These are phyloP conservation scores for Tortricodes alternella DNA, from an alignment of 2,888 invertebrate species.

Conservation along the genomic window DNA sequence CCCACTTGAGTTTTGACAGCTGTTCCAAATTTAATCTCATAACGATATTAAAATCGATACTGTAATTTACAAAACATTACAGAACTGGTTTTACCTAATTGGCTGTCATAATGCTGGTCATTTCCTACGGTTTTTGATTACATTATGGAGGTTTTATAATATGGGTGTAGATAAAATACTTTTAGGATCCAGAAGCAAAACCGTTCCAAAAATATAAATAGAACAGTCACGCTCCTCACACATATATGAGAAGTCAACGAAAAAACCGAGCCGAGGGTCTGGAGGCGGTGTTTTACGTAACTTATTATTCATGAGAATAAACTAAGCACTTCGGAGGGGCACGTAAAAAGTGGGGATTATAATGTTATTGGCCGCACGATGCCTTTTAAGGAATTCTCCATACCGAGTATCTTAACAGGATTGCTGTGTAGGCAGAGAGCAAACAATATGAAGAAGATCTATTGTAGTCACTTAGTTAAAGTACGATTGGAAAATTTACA, in stretches of 20 bases:
- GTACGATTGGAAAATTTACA: too few species aligned
- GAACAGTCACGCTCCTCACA: constrained; percentile 18
- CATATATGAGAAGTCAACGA: constrained; percentile 24
- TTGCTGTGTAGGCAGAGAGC: neutral
- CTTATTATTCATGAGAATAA: constrained; percentile 32
- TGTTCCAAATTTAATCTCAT: too few species aligned
- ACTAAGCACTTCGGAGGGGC: constrained; percentile 22
- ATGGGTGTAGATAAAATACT: neutral
- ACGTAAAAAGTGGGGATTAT: constrained; percentile 27
- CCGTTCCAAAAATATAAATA: constrained; percentile 17
- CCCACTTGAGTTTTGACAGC: too few species aligned
- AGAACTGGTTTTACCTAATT: too few species aligned
- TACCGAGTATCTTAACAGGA: neutral
- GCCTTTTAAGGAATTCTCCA: constrained; percentile 7
- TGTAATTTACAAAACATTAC: too few species aligned
- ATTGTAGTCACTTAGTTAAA: too few species aligned
- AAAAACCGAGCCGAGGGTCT: constrained; percentile 17
- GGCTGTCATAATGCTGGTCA: too few species aligned
- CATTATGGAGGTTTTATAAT: too few species aligned
- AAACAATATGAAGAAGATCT: too few species aligned
- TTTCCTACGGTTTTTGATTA: too few species aligned
- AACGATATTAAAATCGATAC: too few species aligned
- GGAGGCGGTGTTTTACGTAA: constrained; percentile 10
- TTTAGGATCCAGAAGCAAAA: neutral
- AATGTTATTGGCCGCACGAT: constrained; percentile 17